Base-by-base conservation (phyloP, 2,888 invertebrate species). In the Charanyca ferruginea region DNA sequence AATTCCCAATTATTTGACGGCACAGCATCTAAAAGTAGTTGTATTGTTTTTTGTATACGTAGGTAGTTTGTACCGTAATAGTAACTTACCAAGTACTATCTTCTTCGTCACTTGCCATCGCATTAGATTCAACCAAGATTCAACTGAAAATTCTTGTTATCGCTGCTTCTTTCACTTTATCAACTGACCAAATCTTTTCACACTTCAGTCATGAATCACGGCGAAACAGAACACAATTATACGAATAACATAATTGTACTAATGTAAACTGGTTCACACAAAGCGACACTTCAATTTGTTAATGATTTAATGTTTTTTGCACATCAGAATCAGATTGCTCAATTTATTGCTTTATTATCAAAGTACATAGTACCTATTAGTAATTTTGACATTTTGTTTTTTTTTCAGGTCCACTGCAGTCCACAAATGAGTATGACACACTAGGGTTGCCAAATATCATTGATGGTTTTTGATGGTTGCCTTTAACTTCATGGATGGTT, bases 81-180 rank as follows among this genome's bases (percentile, higher is more conserved):
- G 54, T 70, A 91, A n/a, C 91, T 93, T 93, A 97, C 97, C 97
- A 97, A 83, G 96, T 96, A 89, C 93, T 96, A 80, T 96, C 96
- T 77, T 96, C 96, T 84, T 96, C 96, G 74, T 96, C 96, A 81
- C 94, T 91, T 90, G 96, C 96, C 97, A 97, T 97, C 35, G 65
- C 55, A 64, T 47, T 9, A 67, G 65, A 66, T 63, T 45, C 49
- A 51, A 51, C 49, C 51, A 41, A 67, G 65, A 66, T 63, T 45
- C 49, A 51, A 51, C 49, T 54, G 44, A 48, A 68, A 73, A 47
- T 44, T 42, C 11, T 57, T 63, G 65, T 38, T 67, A 66, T 18
- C 51, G 61, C 28, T 48, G 23, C 28, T 51, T 45, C 20, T 23
- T 53, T 57, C 38, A 45, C 41, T 48, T 20, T 23, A 35, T 16